Conservation (phyloP, 2,113 vertebrate genomes). For the Caranx ignobilis region DNA sequence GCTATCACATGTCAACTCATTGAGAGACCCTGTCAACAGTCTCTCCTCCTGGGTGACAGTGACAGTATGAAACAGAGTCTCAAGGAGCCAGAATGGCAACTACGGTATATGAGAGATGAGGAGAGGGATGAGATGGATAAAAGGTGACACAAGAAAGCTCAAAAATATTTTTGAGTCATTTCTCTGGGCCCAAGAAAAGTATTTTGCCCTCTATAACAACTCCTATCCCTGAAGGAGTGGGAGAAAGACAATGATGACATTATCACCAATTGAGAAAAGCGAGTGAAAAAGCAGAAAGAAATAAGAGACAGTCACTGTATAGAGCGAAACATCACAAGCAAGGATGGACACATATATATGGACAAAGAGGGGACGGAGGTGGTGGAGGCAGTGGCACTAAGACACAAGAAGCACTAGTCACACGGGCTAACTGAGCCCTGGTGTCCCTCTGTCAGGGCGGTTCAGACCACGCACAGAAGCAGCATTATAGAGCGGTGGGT, state of each 20-base stretch:
- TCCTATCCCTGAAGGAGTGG: background rate
- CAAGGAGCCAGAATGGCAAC: constrained; percentile 15
- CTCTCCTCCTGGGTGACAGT: constrained; percentile 29
- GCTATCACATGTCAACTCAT: constrained; percentile 38
- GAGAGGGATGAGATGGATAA: background rate
- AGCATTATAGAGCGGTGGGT: constrained; percentile 78
- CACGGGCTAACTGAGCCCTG: constrained; percentile 59
- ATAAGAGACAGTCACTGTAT: background rate
- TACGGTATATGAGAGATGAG: background rate
- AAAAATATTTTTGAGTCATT: background rate
- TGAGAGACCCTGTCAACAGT: constrained; percentile 38
- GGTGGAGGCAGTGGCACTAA: constrained; percentile 47
- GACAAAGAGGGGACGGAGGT: constrained; percentile 24
- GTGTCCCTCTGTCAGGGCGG: constrained; percentile 64
- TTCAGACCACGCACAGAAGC: constrained; percentile 77
- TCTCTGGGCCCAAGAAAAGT: background rate
- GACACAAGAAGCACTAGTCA: constrained; percentile 74
- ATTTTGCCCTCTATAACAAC: background rate
- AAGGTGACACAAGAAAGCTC: background rate
- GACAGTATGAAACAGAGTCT: constrained; percentile 20
- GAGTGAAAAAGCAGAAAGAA: constrained; percentile 19
- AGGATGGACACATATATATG: constrained; percentile 16
- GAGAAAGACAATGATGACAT: background rate
- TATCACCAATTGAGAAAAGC: background rate
- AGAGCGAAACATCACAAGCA: background rate